Base-by-base conservation (phyloP, 2,797 vertebrate genomes). In the Melopsittacus undulatus region DNA sequence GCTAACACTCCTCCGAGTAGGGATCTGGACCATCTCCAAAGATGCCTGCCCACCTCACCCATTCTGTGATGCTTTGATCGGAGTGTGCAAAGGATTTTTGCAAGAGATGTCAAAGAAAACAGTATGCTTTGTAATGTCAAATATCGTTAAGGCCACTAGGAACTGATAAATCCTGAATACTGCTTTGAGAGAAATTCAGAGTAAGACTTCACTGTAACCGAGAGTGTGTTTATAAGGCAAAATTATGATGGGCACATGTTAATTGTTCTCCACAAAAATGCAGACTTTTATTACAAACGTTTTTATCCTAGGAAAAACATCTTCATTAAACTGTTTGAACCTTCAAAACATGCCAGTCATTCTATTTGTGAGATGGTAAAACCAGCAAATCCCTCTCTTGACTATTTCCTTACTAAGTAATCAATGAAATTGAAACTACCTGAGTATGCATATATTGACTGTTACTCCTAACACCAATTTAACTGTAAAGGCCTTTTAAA, bases 261-360 rank as follows among this genome's bases (percentile, higher is more conserved):
- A 81, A 85, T 83, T 61, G 20, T 64, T 87, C 64, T 79, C 32
- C n/a, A 52, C 36, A 21, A 84, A 94, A 89, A 63, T 40, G n/a
- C 3, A 75, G 56, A 17, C 11, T 77, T 86, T 95, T 86, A 83
- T 43, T 34, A 46, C 12, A 46, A 92, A 52, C 0, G 2, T 45
- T 86, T 92, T 92, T 83, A 38, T 86, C 17, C 40, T 30, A 30
- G 51, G 34, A 77, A 68, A 83, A 85, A 7, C 23, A 32, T 38
- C 40, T 87, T 93, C 20, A 22, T 80, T 89, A 27, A 94, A 94
- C 61, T 80, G 74, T 94, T 82, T 94, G 48, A 94, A 86, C 49
- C 54, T 87, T 92, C 63, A 76, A 91, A 93, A 87, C 51, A 87
- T 51, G 67, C 40, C 61, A 76, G 42, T 87, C 74, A 30, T 64